phyloP scores from a whole-genome alignment of 2,797 vertebrate genomes.

The Peromyscus aztecus region DNA sequence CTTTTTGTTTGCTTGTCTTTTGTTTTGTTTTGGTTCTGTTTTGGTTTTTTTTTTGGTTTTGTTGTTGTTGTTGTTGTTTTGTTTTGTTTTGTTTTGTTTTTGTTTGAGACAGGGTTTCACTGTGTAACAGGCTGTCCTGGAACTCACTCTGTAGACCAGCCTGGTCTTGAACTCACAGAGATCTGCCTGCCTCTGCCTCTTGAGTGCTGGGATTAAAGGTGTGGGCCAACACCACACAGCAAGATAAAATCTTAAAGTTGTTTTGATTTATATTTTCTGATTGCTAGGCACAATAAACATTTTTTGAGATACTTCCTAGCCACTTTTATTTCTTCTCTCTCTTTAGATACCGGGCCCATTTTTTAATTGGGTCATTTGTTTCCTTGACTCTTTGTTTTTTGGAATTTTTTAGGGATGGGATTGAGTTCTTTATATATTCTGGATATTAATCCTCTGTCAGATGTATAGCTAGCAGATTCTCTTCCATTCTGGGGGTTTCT shows the following conservation, averaged over 20 bases:
- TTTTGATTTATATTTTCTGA: background rate
- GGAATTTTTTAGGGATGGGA: too few species aligned
- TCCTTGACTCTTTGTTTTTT: background rate
- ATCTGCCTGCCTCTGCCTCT: background rate
- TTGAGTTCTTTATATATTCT: too few species aligned
- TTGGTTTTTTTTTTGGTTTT: background rate
- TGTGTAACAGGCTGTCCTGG: background rate
- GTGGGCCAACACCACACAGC: background rate
- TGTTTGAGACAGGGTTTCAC: background rate
- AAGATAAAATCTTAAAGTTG: background rate
- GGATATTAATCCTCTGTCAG: background rate
- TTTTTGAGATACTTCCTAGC: background rate
- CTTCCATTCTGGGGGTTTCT: background rate
- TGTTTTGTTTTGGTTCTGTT: background rate
- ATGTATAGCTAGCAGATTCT: background rate
- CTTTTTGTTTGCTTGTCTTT: background rate
- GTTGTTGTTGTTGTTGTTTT: too few species aligned
- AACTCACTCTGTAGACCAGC: background rate
- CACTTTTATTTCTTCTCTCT: background rate
- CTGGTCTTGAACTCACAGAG: background rate
- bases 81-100: too few species aligned
- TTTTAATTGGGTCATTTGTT: background rate
- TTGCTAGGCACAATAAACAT: background rate
- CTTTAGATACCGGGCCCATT: background rate
- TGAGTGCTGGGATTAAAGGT: background rate